Evolutionary conservation across 1,140 invertebrate genomes (phyloP).

Genomic region (Pomacea maculata): DNA sequence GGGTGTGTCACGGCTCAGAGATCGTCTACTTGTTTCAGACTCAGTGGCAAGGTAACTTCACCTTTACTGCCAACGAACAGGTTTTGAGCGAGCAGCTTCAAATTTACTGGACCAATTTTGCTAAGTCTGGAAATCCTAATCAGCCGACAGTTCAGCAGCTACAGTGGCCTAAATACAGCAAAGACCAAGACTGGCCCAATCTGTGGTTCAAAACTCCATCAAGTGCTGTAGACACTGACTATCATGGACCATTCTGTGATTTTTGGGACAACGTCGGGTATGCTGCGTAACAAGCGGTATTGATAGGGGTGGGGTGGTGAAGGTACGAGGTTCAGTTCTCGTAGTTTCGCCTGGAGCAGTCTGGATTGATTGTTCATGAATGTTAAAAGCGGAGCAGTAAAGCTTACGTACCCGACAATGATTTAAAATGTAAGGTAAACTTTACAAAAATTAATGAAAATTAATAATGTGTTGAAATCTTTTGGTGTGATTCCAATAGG

Average conservation of each 20-base stretch:
- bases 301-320: background rate
- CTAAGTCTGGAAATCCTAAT: constrained; percentile 48
- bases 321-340: too few species aligned
- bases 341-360: too few species aligned
- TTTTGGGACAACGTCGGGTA: constrained; percentile 53
- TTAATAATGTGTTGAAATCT: too few species aligned
- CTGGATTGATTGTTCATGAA: too few species aligned
- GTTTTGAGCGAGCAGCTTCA: constrained; percentile 41
- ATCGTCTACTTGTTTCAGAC: constrained; percentile 53
- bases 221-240: constrained; percentile 32
- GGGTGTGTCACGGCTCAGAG: constrained; percentile 57
- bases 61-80: constrained; percentile 42
- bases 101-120: constrained; percentile 58
- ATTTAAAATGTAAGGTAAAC: too few species aligned
- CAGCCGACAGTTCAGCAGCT: background rate
- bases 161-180: constrained; percentile 39
- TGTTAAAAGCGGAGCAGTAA: too few species aligned
- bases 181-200: constrained; percentile 19
- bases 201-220: constrained; percentile 42
- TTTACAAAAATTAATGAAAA: too few species aligned
- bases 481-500: too few species aligned
- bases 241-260: constrained; percentile 37
- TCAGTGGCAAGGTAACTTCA: constrained; percentile 26
- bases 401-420: too few species aligned
- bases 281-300: constrained; percentile 24